Conservation (phyloP, 2,888 invertebrate species). For the Phania funesta region DNA sequence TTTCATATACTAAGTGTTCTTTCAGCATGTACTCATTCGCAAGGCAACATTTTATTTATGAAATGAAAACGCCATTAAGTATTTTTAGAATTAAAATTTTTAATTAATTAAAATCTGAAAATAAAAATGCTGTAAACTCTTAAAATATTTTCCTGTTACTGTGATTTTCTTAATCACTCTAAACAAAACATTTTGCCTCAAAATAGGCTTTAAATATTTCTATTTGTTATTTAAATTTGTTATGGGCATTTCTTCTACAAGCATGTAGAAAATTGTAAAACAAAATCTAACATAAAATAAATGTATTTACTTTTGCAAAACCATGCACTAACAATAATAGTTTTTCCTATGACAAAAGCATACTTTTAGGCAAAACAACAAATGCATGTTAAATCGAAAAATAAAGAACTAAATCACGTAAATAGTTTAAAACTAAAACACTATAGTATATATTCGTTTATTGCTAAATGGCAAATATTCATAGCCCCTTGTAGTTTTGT, state of each 20-base stretch:
- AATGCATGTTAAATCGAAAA: neutral
- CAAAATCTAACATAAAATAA: neutral
- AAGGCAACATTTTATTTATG: too few relatives aligned
- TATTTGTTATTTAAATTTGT: slow-evolving; percentile 18
- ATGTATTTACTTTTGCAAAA: slow-evolving; percentile 3
- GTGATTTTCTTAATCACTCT: neutral
- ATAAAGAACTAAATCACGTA: slow-evolving; percentile 34
- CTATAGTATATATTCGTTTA: neutral
- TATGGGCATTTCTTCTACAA: neutral
- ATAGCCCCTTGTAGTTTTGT: slow-evolving; percentile 22
- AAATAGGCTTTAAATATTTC: slow-evolving; percentile 24
- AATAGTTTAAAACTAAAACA: slow-evolving; percentile 39
- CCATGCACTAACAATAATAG: slow-evolving; percentile 4
- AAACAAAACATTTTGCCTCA: slow-evolving; percentile 13
- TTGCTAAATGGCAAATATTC: slow-evolving; percentile 52
- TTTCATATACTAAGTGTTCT: too few relatives aligned
- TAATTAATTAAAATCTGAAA: too few relatives aligned
- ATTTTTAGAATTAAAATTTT: too few relatives aligned
- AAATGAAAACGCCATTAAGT: too few relatives aligned
- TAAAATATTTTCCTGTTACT: too few relatives aligned
- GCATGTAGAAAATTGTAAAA: neutral
- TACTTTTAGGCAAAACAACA: slow-evolving; percentile 48
- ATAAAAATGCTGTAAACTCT: too few relatives aligned
- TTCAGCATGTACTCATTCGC: too few relatives aligned
- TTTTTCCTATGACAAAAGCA: slow-evolving; percentile 43